Evolutionary conservation across 2,797 vertebrate genomes (phyloP), one percentile per base, ranked within the genome.

Genomic region (Etheostoma nigrum): DNA sequence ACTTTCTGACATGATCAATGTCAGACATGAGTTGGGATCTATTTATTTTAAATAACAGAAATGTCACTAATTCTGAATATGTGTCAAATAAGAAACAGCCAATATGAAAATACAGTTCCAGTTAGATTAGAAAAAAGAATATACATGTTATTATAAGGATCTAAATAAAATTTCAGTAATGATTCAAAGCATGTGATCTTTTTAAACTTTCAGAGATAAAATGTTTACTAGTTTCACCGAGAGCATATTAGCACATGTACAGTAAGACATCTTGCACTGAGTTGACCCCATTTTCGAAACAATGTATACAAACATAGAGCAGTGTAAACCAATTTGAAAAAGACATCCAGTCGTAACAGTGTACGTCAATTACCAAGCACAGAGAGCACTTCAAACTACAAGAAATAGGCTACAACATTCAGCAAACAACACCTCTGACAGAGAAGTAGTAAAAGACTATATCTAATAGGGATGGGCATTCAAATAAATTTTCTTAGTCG

Each of bases 331-430:
- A 89, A 21, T 91, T 91, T 87, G 36, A 91, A 61, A 91, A 81
- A 84, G 79, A 92, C 74, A 90, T 82, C 78, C 69, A 25, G 52
- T 86, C 33, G 54, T 72, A 80, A 89, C 78, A 77, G 54, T 70
- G 68, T 75, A 71, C 47, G 70, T 65, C 67, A 73, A 47, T 83
- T 78, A 93, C 82, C 64, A 68, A 90, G 65, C 64, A 90, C 79
- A 87, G 44, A 82, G 59, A 87, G 30, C 65, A 76, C 76, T 48
- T 78, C 44, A 86, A 93, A 90, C 87, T 78, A 94, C 92, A 90
- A 90, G 89, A 91, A 94, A 91, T 92, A 23, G 21, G 21, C 21
- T 23, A 94, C 93, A 92, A 95, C 91, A 91, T 93, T 94, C 91
- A 93, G 90, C 85, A 93, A 93, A 88, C 88, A 90, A 84, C 93